Conservation (phyloP, 2,888 invertebrate species). For the Lagria hirta region DNA sequence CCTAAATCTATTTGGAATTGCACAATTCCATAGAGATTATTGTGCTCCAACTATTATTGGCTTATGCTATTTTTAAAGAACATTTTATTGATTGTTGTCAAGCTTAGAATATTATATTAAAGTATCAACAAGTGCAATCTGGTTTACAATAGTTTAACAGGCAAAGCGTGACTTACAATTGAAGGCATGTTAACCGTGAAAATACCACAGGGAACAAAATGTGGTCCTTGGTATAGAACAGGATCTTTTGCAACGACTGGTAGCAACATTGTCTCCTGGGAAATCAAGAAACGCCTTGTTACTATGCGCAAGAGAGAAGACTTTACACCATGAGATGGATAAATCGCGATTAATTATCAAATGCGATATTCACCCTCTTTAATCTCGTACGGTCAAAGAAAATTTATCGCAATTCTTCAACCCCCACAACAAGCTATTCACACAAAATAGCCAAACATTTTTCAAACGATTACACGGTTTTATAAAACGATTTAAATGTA, state of each 20-base stretch:
- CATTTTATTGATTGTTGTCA: no score
- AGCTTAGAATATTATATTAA: no score
- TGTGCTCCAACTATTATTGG: no score
- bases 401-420: slow-evolving; percentile 15
- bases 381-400: slow-evolving; percentile 15
- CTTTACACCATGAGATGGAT: slow-evolving; percentile 31
- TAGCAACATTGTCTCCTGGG: slow-evolving; percentile 30
- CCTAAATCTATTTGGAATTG: no score
- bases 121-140: slow-evolving; percentile 29
- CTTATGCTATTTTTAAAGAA: no score
- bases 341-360: slow-evolving; percentile 35
- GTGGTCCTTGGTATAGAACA: slow-evolving; percentile 23
- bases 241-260: slow-evolving; percentile 29
- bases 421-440: slow-evolving; percentile 13
- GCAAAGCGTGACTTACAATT: slow-evolving; percentile 27
- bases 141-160: slow-evolving; percentile 26
- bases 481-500: no score
- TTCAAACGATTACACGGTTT: background rate
- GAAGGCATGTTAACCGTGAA: slow-evolving; percentile 30
- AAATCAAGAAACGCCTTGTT: slow-evolving; percentile 35
- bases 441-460: slow-evolving; percentile 5
- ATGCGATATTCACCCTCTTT: slow-evolving; percentile 21
- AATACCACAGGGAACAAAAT: slow-evolving; percentile 29
- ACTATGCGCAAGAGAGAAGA: slow-evolving; percentile 30
- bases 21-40: no score